A percentile compares a stretch with the other conserved stretches of the same genome.
These are phyloP conservation scores for Spinus olivaceus DNA, from an alignment of 2,797 vertebrate species.

Conservation along the genomic window DNA sequence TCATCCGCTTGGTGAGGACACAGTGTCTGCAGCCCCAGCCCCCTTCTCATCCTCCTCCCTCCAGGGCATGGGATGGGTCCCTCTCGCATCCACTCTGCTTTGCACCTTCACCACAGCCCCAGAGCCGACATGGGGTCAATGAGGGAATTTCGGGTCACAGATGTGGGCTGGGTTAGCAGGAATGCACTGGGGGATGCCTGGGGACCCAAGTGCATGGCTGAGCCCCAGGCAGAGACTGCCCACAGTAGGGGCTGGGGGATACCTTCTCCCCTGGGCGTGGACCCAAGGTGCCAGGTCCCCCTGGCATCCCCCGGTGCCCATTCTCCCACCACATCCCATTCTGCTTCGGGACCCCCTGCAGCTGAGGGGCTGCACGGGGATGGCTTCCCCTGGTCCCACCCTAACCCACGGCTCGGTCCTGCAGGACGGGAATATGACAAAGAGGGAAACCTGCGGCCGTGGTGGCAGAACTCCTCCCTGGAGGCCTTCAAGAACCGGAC, in stretches of 20 bases:
- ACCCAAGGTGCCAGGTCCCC: not conserved
- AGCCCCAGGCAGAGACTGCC: not conserved
- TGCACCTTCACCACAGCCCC: not conserved
- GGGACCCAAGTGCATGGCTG: not conserved
- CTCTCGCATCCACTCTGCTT: not conserved
- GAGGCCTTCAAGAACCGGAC: constrained; percentile 90
- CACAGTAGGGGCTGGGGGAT: not conserved
- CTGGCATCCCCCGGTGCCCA: not conserved
- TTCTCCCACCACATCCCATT: not conserved
- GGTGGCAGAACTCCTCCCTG: constrained; percentile 96
- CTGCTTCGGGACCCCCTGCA: not conserved
- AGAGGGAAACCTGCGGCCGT: constrained; percentile 91
- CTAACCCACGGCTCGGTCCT: not conserved
- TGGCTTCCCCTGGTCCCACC: not conserved
- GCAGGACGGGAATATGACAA: constrained; percentile 94
- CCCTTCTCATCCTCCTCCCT: not conserved
- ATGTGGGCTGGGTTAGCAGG: not conserved
- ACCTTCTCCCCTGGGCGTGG: not conserved
- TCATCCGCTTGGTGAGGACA: constrained; percentile 66
- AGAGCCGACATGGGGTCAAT: not conserved
- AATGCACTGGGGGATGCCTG: not conserved
- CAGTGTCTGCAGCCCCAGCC: constrained; percentile 7
- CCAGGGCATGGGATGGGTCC: not conserved
- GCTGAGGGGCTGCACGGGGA: not conserved
- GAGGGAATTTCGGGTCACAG: not conserved